Evolutionary conservation across 2,888 invertebrate genomes (phyloP).

Genomic region (Drosophila engyochracea): DNA sequence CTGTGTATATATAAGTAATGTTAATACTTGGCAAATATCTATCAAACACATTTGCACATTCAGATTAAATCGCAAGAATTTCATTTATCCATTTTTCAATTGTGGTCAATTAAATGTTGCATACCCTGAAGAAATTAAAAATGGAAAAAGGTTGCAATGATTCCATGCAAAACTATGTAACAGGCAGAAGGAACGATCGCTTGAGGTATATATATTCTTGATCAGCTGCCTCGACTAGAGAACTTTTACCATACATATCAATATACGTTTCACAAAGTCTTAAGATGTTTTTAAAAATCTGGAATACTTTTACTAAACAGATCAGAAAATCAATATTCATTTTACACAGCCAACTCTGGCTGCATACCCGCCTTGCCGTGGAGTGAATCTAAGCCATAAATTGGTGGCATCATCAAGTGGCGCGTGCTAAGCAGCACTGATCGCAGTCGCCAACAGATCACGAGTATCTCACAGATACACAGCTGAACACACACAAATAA

Average conservation of each 20-base stretch:
- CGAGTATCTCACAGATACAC: constrained; percentile 51
- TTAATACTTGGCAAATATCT: neutral
- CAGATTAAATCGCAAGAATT: neutral
- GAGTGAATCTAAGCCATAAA: constrained; percentile 50
- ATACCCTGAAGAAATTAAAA: neutral
- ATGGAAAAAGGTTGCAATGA: neutral
- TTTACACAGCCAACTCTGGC: neutral
- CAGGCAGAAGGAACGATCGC: neutral
- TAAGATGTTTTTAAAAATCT: neutral
- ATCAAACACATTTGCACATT: neutral
- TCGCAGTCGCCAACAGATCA: constrained; percentile 42
- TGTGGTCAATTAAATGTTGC: neutral
- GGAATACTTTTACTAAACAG: neutral
- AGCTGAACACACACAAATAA: neutral
- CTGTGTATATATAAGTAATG: neutral
- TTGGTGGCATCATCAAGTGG: constrained; percentile 39
- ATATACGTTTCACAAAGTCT: neutral
- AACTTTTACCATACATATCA: no score
- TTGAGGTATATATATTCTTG: neutral
- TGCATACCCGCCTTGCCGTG: constrained; percentile 2
- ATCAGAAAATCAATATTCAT: neutral
- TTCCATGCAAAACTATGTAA: neutral
- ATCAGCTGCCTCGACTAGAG: neutral
- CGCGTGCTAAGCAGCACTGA: constrained; percentile 46
- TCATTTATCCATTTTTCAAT: neutral